Conservation (phyloP, 2,888 invertebrate species). For the Cosmia trapezina region DNA sequence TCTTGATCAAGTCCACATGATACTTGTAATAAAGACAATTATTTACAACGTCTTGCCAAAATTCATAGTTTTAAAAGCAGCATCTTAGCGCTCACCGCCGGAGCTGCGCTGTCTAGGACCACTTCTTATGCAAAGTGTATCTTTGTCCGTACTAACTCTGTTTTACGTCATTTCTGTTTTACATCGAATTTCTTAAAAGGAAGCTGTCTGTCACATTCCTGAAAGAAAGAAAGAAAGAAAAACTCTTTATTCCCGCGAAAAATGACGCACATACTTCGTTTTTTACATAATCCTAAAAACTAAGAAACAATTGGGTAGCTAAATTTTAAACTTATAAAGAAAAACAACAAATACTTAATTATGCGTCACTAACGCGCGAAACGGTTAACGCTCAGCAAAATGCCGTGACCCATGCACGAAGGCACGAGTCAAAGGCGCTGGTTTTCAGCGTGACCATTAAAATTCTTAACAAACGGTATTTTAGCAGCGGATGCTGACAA, state of each 20-base stretch:
- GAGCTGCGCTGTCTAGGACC: constrained; percentile 40
- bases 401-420: no score
- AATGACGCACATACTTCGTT: no score
- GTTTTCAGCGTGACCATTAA: constrained; percentile 45
- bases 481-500: constrained; percentile 43
- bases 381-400: no score
- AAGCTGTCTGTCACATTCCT: constrained; percentile 59
- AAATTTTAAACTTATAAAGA: no score
- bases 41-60: neutral
- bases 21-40: neutral
- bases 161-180: constrained; percentile 56
- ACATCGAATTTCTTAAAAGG: constrained; percentile 56
- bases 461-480: constrained; percentile 46
- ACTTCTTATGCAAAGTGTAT: constrained; percentile 62
- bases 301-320: no score
- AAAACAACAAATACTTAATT: no score
- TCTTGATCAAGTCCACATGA: neutral
- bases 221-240: no score
- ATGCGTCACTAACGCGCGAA: no score
- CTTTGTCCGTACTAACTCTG: constrained; percentile 51
- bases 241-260: no score
- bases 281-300: no score
- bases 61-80: constrained; percentile 9
- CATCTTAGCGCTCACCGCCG: constrained; percentile 37
- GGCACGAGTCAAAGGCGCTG: no score